phyloP scores from a whole-genome alignment of 2,113 vertebrate genomes.

The Pleuronectes platessa region DNA sequence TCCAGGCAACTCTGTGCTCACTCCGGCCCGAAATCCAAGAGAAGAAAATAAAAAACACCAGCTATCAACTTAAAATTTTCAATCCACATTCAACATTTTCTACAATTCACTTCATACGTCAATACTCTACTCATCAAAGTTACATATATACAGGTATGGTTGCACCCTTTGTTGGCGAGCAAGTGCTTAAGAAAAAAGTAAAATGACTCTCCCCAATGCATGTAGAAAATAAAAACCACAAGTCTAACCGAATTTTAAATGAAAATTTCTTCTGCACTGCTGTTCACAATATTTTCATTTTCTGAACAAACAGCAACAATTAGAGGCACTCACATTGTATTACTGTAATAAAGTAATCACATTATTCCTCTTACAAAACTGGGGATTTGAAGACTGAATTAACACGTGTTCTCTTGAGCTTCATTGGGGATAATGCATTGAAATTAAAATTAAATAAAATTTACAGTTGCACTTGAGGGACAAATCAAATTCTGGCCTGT shows the following conservation, averaged over 20 bases:
- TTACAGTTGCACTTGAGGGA: constrained; percentile 16
- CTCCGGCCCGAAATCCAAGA: constrained; percentile 48
- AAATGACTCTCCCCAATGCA: constrained; percentile 17
- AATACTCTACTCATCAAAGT: constrained; percentile 58
- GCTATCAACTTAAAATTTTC: constrained; percentile 63
- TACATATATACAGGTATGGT: constrained; percentile 75
- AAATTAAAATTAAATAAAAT: background rate
- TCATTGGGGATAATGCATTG: background rate
- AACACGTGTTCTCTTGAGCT: constrained; percentile 12
- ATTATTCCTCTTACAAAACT: constrained; percentile 18
- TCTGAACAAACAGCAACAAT: constrained; percentile 29
- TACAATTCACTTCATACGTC: constrained; percentile 50
- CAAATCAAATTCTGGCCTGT: constrained; percentile 40
- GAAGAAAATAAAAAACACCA: constrained; percentile 66
- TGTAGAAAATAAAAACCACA: constrained; percentile 50
- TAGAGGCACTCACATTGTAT: constrained; percentile 49
- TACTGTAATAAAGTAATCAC: constrained; percentile 28
- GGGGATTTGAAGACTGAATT: constrained; percentile 2
- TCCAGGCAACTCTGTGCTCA: constrained; percentile 39
- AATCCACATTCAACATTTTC: constrained; percentile 64
- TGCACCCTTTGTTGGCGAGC: constrained; percentile 49
- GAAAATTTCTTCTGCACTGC: constrained; percentile 38
- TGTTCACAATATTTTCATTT: constrained; percentile 37
- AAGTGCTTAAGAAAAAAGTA: constrained; percentile 64
- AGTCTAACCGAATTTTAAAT: constrained; percentile 41